These are phyloP conservation scores for Brachypodius melanocephalos DNA, from an alignment of 2,113 vertebrate genomes.

Conservation along the genomic window DNA sequence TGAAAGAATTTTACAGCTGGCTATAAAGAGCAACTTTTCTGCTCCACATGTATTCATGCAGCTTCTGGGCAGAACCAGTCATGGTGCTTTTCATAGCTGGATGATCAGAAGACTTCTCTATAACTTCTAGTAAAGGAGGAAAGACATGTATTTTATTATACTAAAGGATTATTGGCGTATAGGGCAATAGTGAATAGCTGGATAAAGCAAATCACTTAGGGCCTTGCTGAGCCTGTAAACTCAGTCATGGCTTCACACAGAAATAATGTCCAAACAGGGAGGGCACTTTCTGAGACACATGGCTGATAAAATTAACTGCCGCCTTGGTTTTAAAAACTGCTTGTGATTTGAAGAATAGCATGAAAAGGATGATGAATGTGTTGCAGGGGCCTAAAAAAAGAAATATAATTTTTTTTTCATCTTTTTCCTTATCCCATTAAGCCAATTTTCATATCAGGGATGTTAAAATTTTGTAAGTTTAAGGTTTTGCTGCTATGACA, in stretches of 20 bases:
- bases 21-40: slow-evolving; percentile 64
- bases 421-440: background rate
- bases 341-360: background rate
- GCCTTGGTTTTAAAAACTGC: background rate
- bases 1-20: slow-evolving; percentile 62
- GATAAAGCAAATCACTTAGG: background rate
- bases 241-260: background rate
- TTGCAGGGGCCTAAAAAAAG: background rate
- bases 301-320: background rate
- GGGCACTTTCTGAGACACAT: background rate
- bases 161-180: background rate
- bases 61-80: slow-evolving; percentile 65
- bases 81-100: slow-evolving; percentile 57
- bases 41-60: slow-evolving; percentile 50
- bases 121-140: slow-evolving; percentile 14
- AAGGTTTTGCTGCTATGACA: background rate
- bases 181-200: background rate
- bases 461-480: background rate
- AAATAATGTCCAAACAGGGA: background rate
- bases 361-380: background rate
- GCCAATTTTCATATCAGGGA: background rate
- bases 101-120: slow-evolving; percentile 55
- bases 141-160: slow-evolving; percentile 25
- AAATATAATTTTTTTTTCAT: background rate
- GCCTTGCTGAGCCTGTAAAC: slow-evolving; percentile 3